Conservation (phyloP, 2,797 vertebrate genomes). For the Harpagifer antarcticus region DNA sequence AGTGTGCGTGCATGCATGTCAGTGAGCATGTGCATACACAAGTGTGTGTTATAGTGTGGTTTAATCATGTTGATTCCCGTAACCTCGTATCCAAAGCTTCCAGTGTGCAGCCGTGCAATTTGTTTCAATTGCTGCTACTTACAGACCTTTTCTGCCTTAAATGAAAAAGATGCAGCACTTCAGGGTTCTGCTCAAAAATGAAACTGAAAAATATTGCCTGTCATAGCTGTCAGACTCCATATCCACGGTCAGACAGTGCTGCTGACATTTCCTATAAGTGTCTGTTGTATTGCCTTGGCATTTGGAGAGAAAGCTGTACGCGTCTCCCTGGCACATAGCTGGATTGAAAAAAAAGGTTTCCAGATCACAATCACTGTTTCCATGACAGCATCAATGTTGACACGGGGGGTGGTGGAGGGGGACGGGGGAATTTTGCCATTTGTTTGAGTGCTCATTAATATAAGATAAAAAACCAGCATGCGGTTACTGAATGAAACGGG, state of each 20-base stretch:
- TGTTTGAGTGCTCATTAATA: slow-evolving; percentile 65
- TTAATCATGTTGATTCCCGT: slow-evolving; percentile 24
- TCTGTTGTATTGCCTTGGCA: slow-evolving; percentile 68
- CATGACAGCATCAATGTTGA: slow-evolving; percentile 76
- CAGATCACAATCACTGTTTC: slow-evolving; percentile 73
- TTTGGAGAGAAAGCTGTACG: slow-evolving; percentile 54
- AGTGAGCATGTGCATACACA: slow-evolving; percentile 1
- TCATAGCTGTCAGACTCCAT: slow-evolving; percentile 57
- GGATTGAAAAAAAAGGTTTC: slow-evolving; percentile 35
- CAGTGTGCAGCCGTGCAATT: slow-evolving; percentile 9
- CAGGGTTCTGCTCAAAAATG: slow-evolving; percentile 37
- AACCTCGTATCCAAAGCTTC: slow-evolving; percentile 28
- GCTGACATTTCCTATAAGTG: slow-evolving; percentile 73
- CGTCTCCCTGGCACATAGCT: slow-evolving; percentile 39
- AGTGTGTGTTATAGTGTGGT: not conserved
- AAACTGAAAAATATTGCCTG: slow-evolving; percentile 53
- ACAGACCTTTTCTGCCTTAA: slow-evolving; percentile 18
- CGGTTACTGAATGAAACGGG: slow-evolving; percentile 27
- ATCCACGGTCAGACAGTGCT: slow-evolving; percentile 25
- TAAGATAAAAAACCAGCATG: slow-evolving; percentile 32
- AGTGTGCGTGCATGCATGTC: not conserved
- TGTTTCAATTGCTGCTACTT: slow-evolving; percentile 40
- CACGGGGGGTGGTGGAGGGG: slow-evolving; percentile 37
- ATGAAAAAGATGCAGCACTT: slow-evolving; percentile 33
- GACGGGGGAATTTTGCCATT: slow-evolving; percentile 32